phyloP scores from a whole-genome alignment of 2,797 vertebrate genomes.

The Tenualosa ilisha region DNA sequence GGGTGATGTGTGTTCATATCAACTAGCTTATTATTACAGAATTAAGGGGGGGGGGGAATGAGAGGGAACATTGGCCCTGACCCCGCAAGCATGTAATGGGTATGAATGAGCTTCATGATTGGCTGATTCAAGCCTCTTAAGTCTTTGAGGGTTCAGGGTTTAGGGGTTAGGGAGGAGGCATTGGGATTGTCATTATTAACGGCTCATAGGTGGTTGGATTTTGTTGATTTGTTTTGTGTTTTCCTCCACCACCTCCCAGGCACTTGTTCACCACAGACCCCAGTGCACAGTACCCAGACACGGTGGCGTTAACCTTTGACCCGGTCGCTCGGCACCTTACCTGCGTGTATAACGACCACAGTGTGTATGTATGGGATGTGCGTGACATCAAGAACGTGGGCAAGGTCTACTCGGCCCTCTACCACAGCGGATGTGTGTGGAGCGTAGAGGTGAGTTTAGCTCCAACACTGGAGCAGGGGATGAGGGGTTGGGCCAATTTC shows the following conservation, averaged over 20 bases:
- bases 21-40: too few species aligned
- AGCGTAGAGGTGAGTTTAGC: slow-evolving; percentile 76
- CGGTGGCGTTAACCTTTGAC: slow-evolving; percentile 81
- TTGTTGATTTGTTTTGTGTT: neutral
- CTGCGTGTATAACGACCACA: slow-evolving; percentile 89
- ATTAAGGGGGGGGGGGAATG: too few species aligned
- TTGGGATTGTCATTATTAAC: too few species aligned
- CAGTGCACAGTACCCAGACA: slow-evolving; percentile 74
- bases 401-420: slow-evolving; percentile 84
- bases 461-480: neutral
- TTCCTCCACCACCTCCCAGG: slow-evolving; percentile 39
- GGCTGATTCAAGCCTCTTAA: too few species aligned
- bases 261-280: slow-evolving; percentile 57
- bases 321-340: slow-evolving; percentile 69
- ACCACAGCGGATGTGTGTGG: slow-evolving; percentile 88
- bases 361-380: slow-evolving; percentile 86
- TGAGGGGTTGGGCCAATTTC: too few species aligned
- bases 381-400: slow-evolving; percentile 65
- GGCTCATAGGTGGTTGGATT: too few species aligned
- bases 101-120: too few species aligned
- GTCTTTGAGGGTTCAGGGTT: too few species aligned
- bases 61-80: too few species aligned
- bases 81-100: too few species aligned
- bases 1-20: too few species aligned
- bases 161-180: too few species aligned